A percentile compares a stretch with the other conserved stretches of the same genome.
phyloP scores from a whole-genome alignment of 2,113 vertebrate genomes.

The Channa argus region DNA sequence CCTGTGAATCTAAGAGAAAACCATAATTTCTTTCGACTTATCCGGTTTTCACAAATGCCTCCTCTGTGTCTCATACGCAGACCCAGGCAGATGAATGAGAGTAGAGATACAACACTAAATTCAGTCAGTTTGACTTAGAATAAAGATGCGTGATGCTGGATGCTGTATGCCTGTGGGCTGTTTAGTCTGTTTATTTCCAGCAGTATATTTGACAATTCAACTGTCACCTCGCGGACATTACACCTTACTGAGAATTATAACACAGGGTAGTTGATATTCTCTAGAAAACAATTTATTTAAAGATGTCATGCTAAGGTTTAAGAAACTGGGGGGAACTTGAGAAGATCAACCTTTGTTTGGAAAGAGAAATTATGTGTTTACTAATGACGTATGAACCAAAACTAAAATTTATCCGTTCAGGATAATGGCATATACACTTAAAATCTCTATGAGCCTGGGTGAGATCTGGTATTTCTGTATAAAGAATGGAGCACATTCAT shows the following conservation, averaged over 20 bases:
- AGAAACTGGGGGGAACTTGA: no score
- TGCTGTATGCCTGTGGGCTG: neutral
- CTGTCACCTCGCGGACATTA: neutral
- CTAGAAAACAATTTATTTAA: no score
- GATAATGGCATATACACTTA: no score
- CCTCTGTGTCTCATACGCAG: conserved; percentile 10
- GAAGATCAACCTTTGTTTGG: no score
- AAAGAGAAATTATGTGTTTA: no score
- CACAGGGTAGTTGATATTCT: no score
- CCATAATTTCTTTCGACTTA: conserved; percentile 39
- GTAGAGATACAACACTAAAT: conserved; percentile 12
- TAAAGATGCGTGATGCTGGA: conserved; percentile 1
- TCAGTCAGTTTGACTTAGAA: conserved; percentile 1
- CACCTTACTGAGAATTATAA: conserved; percentile 5
- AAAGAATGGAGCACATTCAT: no score
- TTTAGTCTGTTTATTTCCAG: conserved; percentile 19
- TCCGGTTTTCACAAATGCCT: conserved; percentile 20
- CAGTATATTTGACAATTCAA: conserved; percentile 20
- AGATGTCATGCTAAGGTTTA: no score
- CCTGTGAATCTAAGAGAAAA: conserved; percentile 45
- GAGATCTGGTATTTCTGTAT: no score
- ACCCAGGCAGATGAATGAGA: conserved; percentile 32
- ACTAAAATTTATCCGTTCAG: no score
- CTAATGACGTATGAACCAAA: no score
- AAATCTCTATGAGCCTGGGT: no score